Evolutionary conservation across 2,888 invertebrate species (phyloP), one percentile per base, ranked within the genome.

Genomic region (Lasioglossum pauxillum): DNA sequence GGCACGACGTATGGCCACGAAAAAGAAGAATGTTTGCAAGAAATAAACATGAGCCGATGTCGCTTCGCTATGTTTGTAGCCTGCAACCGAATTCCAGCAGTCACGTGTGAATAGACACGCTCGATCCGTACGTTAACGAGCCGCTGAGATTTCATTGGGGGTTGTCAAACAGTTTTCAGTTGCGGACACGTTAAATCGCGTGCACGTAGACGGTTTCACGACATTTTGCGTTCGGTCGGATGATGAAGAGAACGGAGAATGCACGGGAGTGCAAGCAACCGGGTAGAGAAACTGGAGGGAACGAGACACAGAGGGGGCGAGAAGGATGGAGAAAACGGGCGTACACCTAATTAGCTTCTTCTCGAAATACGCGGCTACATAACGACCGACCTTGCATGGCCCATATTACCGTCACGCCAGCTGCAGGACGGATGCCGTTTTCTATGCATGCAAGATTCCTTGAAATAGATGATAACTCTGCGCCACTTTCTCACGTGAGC

Each of bases 271-370:
- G 35, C 27, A 27, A 64, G 64, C 12, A 64, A 31, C 27, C 27
- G 16, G 14, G 16, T 1, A 14, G 16, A 27, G 8, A 3, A 8
- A 67, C 8, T 4, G 35, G 67, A 67, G 67, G 8, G 19, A 67
- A 23, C 8, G 67, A 69, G 67, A 69, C 19, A 84, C 53, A 74
- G 41, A 49, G 12, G 46, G 53, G 49, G 16, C 10, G 35, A 82
- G 69, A 73, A 75, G 53, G 44, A 73, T 27, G 57, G n/a, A 49
- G 71, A 78, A 75, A 44, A 80, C 27, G 69, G 69, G 67, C 69
- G 78, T 60, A 75, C 74, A 27, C 75, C 74, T 89, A 86, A 90
- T 90, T 88, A 90, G 73, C 38, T 79, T 76, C 80, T 82, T 83
- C 82, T 83, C 80, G 82, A 87, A 88, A 89, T 83, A 84, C 83